phyloP scores from a whole-genome alignment of 2,797 vertebrate genomes.

The Pipistrellus nathusii region DNA sequence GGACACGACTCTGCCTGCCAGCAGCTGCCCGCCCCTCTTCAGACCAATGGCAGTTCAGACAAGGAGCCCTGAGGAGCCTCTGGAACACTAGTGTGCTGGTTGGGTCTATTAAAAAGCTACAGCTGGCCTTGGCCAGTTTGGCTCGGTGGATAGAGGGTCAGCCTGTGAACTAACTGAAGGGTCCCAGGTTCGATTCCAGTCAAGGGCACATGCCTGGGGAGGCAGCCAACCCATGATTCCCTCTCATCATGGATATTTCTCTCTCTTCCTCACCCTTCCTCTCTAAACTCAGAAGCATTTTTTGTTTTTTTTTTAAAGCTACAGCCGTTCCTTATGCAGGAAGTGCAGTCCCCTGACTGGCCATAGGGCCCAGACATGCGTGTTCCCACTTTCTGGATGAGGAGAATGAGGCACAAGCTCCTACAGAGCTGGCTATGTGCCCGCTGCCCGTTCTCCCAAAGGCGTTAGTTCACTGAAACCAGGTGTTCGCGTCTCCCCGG shows the following conservation, averaged over 20 bases:
- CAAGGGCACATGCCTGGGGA: too few species aligned
- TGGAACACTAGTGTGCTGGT: not conserved
- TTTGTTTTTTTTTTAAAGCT: not conserved
- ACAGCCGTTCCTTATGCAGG: not conserved
- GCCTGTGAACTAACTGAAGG: too few species aligned
- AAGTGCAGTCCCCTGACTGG: not conserved
- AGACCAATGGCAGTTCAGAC: not conserved
- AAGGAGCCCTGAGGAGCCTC: not conserved
- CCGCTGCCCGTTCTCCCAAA: not conserved
- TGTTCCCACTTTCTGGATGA: not conserved
- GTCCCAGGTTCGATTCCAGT: too few species aligned
- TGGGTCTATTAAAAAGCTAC: not conserved
- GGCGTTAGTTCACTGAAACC: not conserved
- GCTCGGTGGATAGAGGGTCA: too few species aligned
- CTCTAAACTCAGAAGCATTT: too few species aligned
- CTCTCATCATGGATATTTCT: too few species aligned
- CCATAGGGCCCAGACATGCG: not conserved
- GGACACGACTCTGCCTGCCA: not conserved
- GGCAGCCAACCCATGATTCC: too few species aligned
- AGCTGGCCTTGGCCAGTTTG: too few species aligned
- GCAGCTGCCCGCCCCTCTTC: not conserved
- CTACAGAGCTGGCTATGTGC: not conserved
- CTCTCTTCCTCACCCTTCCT: too few species aligned
- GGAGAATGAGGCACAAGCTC: not conserved
- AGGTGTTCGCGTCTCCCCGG: not conserved